A percentile compares a stretch with the other conserved stretches of the same genome.
Conservation (phyloP, 2,888 invertebrate species). For the Emmelina monodactyla region DNA sequence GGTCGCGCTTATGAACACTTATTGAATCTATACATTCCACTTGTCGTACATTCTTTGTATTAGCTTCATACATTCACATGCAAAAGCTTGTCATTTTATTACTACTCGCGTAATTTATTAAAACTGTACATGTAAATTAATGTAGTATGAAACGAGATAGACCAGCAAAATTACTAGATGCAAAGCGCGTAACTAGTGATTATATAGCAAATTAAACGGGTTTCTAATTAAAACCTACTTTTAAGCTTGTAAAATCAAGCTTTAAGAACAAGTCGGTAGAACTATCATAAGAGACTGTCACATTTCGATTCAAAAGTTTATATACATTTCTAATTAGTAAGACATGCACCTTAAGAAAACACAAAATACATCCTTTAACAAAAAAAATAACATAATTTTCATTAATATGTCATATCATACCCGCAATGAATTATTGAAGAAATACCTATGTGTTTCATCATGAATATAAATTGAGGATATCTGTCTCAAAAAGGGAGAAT, state of each 20-base stretch:
- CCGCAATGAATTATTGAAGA: no score
- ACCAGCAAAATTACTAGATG: background rate
- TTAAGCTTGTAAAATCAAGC: no score
- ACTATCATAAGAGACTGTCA: no score
- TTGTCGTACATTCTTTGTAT: background rate
- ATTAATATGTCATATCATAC: no score
- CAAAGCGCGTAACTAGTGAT: background rate
- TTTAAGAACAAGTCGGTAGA: no score
- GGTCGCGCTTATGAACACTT: constrained; percentile 32
- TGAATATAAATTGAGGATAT: constrained; percentile 18
- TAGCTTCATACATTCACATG: no score
- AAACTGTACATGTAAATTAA: background rate
- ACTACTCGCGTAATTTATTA: background rate
- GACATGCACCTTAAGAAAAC: no score
- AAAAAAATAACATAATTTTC: no score
- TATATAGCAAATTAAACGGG: background rate
- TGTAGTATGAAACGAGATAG: background rate
- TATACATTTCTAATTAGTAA: no score
- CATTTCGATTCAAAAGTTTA: no score
- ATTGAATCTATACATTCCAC: background rate
- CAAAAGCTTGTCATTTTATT: no score
- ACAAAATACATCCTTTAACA: no score
- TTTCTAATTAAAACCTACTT: background rate
- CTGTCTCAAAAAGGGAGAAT: constrained; percentile 1
- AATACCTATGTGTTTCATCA: constrained; percentile 17